Percentiles rank a stretch among this genome's conserved stretches.
phyloP scores from a whole-genome alignment of 2,888 invertebrate genomes.

The Hofmannophila pseudospretella region DNA sequence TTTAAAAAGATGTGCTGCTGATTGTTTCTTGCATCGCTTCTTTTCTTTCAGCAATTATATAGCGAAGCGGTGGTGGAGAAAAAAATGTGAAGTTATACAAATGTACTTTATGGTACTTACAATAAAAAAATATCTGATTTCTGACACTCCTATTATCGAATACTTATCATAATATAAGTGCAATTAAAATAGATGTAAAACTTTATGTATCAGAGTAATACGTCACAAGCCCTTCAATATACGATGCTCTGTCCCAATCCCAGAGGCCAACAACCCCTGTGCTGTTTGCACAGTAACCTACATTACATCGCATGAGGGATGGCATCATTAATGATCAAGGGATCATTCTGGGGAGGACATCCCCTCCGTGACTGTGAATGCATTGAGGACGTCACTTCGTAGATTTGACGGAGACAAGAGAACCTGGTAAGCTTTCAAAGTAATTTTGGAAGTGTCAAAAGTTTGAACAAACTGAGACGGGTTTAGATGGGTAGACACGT shows the following conservation, averaged over 20 bases:
- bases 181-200: slow-evolving; percentile 40
- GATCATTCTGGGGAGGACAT: slow-evolving; percentile 54
- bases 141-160: too few relatives aligned
- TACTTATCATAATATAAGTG: too few relatives aligned
- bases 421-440: slow-evolving; percentile 44
- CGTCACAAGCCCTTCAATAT: too few relatives aligned
- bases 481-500: slow-evolving; percentile 10
- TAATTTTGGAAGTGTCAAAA: slow-evolving; percentile 38
- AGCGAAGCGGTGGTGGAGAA: too few relatives aligned
- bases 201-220: too few relatives aligned
- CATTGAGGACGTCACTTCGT: slow-evolving; percentile 47
- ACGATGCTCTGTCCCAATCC: slow-evolving; percentile 3
- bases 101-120: too few relatives aligned
- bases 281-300: slow-evolving; percentile 77
- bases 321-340: slow-evolving; percentile 72
- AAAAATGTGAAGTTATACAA: too few relatives aligned
- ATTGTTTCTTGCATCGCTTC: too few relatives aligned
- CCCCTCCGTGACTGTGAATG: slow-evolving; percentile 72
- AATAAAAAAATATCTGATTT: too few relatives aligned
- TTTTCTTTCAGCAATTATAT: too few relatives aligned
- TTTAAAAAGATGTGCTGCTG: too few relatives aligned
- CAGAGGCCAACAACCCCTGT: slow-evolving; percentile 55
- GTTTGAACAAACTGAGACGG: slow-evolving; percentile 27
- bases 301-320: slow-evolving; percentile 68
- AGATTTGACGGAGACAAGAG: slow-evolving; percentile 32